Evolutionary conservation across 2,113 vertebrate species (phyloP).

Genomic region (Coracopsis vasa): DNA sequence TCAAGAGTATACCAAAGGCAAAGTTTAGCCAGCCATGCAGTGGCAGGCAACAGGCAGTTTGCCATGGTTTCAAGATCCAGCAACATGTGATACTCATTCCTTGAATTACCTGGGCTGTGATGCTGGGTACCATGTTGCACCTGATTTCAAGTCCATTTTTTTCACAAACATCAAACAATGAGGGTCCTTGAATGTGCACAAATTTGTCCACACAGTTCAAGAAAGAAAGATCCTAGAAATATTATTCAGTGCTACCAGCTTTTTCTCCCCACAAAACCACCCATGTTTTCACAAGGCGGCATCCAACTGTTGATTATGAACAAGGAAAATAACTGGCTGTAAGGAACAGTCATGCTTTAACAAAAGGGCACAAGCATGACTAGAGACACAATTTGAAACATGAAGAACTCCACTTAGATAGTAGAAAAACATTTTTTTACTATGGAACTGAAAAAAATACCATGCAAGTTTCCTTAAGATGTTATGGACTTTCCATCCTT

Average conservation of each 20-base stretch:
- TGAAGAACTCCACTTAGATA: background rate
- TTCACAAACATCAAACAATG: background rate
- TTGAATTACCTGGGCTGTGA: background rate
- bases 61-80: accelerated
- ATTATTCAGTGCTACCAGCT: background rate
- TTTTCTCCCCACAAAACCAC: accelerated
- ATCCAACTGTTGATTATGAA: background rate
- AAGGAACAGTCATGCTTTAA: background rate
- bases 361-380: background rate
- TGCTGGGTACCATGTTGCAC: background rate
- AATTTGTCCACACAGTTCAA: background rate
- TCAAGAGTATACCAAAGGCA: background rate
- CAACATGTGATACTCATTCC: background rate
- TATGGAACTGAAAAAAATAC: background rate
- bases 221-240: background rate
- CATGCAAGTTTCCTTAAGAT: background rate
- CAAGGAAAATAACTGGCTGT: background rate
- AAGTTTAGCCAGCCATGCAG: background rate
- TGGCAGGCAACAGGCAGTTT: background rate
- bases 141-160: background rate
- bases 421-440: background rate
- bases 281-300: background rate
- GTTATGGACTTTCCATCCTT: background rate
- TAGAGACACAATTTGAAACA: background rate
- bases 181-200: background rate